phyloP scores from a whole-genome alignment of 2,888 invertebrate genomes.

The Fissipunctia ypsillon region DNA sequence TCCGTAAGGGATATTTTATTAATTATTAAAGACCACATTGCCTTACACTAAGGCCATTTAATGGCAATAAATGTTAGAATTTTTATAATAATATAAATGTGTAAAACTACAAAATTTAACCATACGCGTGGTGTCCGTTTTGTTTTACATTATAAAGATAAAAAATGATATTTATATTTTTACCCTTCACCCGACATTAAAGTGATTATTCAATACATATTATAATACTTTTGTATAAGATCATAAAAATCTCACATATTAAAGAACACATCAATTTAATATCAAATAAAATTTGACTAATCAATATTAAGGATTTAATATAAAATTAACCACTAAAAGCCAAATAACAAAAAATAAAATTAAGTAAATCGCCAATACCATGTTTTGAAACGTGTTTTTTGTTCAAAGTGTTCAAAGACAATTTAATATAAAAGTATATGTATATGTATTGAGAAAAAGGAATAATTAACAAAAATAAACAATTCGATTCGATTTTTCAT shows the following conservation, averaged over 20 bases:
- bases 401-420: conserved; percentile 6
- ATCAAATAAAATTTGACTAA: conserved; percentile 42
- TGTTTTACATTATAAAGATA: conserved; percentile 35
- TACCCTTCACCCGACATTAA: conserved; percentile 54
- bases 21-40: conserved; percentile 44
- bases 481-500: neutral
- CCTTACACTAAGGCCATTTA: conserved; percentile 59
- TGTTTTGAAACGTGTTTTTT: conserved; percentile 31
- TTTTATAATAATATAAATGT: conserved; percentile 48
- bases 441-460: neutral
- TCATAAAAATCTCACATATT: conserved; percentile 32
- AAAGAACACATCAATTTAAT: conserved; percentile 43
- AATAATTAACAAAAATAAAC: conserved; percentile 11
- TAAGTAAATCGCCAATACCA: conserved; percentile 60
- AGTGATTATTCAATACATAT: conserved; percentile 25
- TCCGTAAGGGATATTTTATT: conserved; percentile 72
- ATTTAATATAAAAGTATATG: neutral
- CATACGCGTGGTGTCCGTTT: conserved; percentile 37
- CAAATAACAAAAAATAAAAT: conserved; percentile 46
- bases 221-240: conserved; percentile 40
- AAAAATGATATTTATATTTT: conserved; percentile 40
- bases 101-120: conserved; percentile 52
- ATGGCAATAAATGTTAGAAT: conserved; percentile 59
- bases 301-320: conserved; percentile 33
- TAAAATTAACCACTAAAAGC: conserved; percentile 15